phyloP scores from a whole-genome alignment of 2,113 vertebrate genomes.

The Orycteropus afer region DNA sequence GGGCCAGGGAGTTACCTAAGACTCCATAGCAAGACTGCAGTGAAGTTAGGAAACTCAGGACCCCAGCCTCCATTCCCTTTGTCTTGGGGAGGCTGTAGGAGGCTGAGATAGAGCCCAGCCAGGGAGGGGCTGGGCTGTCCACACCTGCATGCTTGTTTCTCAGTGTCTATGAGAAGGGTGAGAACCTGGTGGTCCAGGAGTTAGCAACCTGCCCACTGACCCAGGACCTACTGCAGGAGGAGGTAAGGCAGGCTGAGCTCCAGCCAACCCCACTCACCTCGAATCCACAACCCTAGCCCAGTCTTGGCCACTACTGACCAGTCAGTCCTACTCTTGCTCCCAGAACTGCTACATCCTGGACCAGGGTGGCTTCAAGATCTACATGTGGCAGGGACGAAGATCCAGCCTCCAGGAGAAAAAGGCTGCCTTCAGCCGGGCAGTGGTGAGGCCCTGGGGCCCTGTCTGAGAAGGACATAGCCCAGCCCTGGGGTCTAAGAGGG shows the following conservation, averaged over 20 bases:
- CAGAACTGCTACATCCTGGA: conserved; percentile 93
- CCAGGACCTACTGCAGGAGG: conserved; percentile 90
- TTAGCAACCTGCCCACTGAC: conserved; percentile 86
- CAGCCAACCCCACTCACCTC: neutral
- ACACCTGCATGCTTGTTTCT: neutral
- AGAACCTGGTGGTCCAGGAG: conserved; percentile 89
- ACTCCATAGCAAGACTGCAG: neutral
- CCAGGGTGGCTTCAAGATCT: conserved; percentile 91
- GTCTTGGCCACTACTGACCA: neutral
- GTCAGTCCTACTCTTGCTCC: neutral
- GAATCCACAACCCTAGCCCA: too few species aligned
- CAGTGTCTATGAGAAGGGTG: conserved; percentile 89
- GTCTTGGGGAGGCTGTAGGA: neutral
- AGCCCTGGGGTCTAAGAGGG: accelerated
- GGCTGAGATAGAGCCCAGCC: neutral
- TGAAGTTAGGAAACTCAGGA: neutral
- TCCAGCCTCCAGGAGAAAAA: conserved; percentile 88
- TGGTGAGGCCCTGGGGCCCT: conserved; percentile 81
- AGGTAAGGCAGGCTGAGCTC: conserved; percentile 80
- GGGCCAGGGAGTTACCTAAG: neutral
- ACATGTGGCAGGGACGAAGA: conserved; percentile 91
- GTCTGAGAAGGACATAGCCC: neutral
- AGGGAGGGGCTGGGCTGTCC: neutral
- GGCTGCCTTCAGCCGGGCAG: conserved; percentile 88
- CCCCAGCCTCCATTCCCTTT: neutral